Percentiles rank a stretch among this genome's conserved stretches.
phyloP scores from a whole-genome alignment of 2,888 invertebrate genomes.

The Boloria selene region DNA sequence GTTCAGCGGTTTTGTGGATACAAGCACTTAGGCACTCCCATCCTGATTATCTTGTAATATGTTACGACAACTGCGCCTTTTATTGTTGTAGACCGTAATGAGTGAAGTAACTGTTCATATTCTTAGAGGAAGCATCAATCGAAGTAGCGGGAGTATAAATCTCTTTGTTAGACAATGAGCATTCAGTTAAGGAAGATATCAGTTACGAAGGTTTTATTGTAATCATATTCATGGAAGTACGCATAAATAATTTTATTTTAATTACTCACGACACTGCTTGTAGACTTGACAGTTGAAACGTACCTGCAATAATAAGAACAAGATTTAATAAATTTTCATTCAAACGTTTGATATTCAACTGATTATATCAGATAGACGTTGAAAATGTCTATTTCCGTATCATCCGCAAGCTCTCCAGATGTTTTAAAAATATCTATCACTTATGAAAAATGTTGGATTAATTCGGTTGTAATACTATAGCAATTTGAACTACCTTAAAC shows the following conservation, averaged over 20 bases:
- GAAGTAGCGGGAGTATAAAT: slow-evolving; percentile 10
- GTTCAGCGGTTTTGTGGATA: slow-evolving; percentile 54
- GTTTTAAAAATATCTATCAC: slow-evolving; percentile 65
- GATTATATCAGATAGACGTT: slow-evolving; percentile 29
- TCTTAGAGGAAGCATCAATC: slow-evolving; percentile 35
- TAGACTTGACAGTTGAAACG: slow-evolving; percentile 29
- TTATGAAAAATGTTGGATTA: slow-evolving; percentile 59
- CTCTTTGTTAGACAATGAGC: slow-evolving; percentile 16
- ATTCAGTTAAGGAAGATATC: slow-evolving; percentile 17
- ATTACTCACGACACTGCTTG: slow-evolving; percentile 38
- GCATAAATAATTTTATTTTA: slow-evolving; percentile 33
- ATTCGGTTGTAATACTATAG: slow-evolving; percentile 58
- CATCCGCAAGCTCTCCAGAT: slow-evolving; percentile 52
- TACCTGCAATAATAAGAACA: slow-evolving; percentile 42
- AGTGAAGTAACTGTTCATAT: slow-evolving; percentile 29
- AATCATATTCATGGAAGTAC: slow-evolving; percentile 31
- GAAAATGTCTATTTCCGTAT: slow-evolving; percentile 51
- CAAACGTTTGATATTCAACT: slow-evolving; percentile 14
- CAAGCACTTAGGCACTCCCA: slow-evolving; percentile 70
- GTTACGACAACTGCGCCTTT: slow-evolving; percentile 71
- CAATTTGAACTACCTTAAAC: slow-evolving; percentile 37
- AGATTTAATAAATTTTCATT: slow-evolving; percentile 5
- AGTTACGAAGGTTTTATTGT: slow-evolving; percentile 18
- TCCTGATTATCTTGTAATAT: slow-evolving; percentile 74
- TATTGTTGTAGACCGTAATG: slow-evolving; percentile 62